These are phyloP conservation scores for Andrena dorsata DNA, from an alignment of 2,888 invertebrate genomes.

Conservation along the genomic window DNA sequence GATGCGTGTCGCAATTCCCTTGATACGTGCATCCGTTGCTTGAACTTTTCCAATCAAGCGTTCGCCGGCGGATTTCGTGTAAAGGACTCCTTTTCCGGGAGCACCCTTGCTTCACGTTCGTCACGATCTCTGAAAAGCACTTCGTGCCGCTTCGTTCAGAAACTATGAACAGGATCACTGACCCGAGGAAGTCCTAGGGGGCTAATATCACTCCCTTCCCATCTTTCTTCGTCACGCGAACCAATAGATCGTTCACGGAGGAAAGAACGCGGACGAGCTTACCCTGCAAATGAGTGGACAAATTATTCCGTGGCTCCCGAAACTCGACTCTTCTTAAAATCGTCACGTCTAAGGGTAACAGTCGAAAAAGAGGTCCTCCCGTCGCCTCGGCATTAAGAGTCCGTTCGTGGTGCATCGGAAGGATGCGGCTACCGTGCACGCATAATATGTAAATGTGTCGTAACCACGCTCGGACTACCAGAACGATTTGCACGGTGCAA, in stretches of 20 bases:
- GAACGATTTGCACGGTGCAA: conserved; percentile 55
- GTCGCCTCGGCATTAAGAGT: conserved; percentile 59
- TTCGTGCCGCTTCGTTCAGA: background rate
- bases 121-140: conserved; percentile 15
- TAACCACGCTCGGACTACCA: conserved; percentile 47
- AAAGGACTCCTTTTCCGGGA: conserved; percentile 43
- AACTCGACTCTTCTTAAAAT: conserved; percentile 17
- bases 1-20: conserved; percentile 69
- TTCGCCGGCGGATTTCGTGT: conserved; percentile 44
- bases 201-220: too few species aligned
- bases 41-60: conserved; percentile 54
- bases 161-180: background rate
- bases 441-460: conserved; percentile 65
- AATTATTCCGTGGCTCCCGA: conserved; percentile 10
- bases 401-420: conserved; percentile 40
- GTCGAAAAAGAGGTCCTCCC: conserved; percentile 45
- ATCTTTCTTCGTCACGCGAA: background rate
- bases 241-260: background rate
- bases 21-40: conserved; percentile 65
- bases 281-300: background rate
- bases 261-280: background rate
- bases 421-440: conserved; percentile 67
- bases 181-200: background rate
- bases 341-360: conserved; percentile 29
- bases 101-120: conserved; percentile 16